Conservation (phyloP, 2,113 vertebrate species). For the Aix galericulata region DNA sequence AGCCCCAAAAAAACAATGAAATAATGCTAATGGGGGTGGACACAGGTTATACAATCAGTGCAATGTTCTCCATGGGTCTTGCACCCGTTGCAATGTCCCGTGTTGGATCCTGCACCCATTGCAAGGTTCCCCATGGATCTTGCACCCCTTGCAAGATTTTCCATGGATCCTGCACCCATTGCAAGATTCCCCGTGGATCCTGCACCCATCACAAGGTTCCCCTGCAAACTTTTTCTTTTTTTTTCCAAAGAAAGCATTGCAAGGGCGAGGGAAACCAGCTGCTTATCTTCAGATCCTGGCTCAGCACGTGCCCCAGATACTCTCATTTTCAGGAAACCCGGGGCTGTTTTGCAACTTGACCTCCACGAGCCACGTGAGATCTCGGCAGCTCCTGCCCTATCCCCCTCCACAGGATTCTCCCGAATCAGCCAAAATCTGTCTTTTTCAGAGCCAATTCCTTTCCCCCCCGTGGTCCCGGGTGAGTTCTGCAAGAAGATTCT, state of each 20-base stretch:
- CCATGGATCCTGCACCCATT: background rate
- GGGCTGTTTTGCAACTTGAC: background rate
- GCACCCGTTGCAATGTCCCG: background rate
- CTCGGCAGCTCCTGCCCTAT: background rate
- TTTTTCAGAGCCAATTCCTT: background rate
- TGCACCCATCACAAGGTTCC: too few species aligned
- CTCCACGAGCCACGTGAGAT: accelerated
- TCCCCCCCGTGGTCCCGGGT: background rate
- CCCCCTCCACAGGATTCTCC: background rate
- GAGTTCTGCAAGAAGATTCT: background rate
- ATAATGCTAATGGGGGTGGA: accelerated
- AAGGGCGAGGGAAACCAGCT: background rate
- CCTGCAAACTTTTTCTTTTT: background rate
- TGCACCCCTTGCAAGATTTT: too few species aligned
- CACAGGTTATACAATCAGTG: accelerated
- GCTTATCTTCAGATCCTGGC: background rate
- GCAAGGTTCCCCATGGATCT: accelerated
- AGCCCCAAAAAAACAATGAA: background rate
- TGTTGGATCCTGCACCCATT: background rate
- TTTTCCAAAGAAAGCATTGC: accelerated
- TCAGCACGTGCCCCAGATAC: accelerated
- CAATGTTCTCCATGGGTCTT: accelerated
- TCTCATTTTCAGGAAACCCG: background rate
- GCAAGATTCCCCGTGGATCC: background rate
- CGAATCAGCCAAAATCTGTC: background rate